phyloP scores from a whole-genome alignment of 2,888 invertebrate genomes.

The Rhabditophanes sp. region DNA sequence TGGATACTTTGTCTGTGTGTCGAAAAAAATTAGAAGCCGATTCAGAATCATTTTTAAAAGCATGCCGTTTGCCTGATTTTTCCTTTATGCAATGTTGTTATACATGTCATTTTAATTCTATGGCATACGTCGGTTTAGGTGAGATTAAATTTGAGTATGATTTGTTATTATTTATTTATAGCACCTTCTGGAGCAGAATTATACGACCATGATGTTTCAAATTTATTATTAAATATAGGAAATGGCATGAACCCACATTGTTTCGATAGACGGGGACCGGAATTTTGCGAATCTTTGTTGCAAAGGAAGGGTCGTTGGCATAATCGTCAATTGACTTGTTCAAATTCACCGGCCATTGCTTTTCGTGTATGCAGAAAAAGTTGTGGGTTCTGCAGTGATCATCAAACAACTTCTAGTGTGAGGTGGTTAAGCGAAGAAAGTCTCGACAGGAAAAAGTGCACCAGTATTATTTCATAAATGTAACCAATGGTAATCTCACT shows the following conservation, averaged over 20 bases:
- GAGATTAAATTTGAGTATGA: conserved; percentile 1
- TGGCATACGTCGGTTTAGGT: conserved; percentile 9
- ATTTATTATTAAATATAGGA: conserved; percentile 15
- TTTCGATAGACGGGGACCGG: conserved; percentile 22
- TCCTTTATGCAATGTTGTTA: conserved; percentile 32
- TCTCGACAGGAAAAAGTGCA: too few relatives aligned
- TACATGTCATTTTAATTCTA: conserved; percentile 27
- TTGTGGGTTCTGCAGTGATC: conserved; percentile 26
- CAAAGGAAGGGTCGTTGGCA: conserved; percentile 14
- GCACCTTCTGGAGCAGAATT: conserved; percentile 13
- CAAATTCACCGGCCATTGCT: conserved; percentile 28
- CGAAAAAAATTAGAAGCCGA: conserved; percentile 16
- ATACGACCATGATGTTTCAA: conserved; percentile 24
- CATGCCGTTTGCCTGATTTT: conserved; percentile 30
- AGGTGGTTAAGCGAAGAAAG: too few relatives aligned
- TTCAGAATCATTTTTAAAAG: conserved; percentile 21
- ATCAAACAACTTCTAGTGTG: too few relatives aligned
- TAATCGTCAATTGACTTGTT: conserved; percentile 18
- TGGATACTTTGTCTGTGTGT: conserved; percentile 26
- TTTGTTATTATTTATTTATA: neutral
- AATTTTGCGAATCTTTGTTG: conserved; percentile 15
- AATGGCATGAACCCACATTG: conserved; percentile 14
- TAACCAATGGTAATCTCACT: too few relatives aligned
- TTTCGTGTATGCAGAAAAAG: conserved; percentile 29
- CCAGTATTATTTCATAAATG: too few relatives aligned